These are phyloP conservation scores for Hartigia nigra DNA, from an alignment of 2,888 invertebrate genomes.

Conservation along the genomic window DNA sequence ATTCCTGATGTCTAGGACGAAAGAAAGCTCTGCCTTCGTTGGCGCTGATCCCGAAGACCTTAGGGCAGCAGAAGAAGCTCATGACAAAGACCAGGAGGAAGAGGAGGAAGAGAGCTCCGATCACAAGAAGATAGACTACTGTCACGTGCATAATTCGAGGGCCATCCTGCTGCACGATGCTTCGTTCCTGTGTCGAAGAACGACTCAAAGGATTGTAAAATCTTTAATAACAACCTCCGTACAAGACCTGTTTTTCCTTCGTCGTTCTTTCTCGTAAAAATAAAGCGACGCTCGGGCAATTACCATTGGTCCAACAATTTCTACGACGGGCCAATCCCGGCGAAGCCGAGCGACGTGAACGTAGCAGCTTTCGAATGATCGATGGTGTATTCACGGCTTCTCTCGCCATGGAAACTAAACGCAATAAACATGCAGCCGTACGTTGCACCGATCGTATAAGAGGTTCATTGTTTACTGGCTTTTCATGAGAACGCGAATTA, in stretches of 20 bases:
- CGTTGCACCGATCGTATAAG: not conserved
- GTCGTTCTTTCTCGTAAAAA: not conserved
- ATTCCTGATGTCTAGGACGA: constrained; percentile 23
- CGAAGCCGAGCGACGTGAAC: not conserved
- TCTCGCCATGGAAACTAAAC: not conserved
- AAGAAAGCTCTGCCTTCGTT: constrained; percentile 30
- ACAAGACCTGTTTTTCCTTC: not conserved
- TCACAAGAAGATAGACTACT: constrained; percentile 36
- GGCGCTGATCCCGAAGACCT: constrained; percentile 34
- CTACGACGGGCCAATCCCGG: not conserved
- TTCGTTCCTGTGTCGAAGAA: not conserved
- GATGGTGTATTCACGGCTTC: not conserved
- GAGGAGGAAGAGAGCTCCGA: constrained; percentile 28
- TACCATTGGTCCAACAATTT: not conserved
- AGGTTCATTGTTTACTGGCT: not conserved
- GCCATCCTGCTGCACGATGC: not conserved
- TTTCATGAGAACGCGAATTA: not conserved
- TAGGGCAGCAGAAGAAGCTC: constrained; percentile 31
- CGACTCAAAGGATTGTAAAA: not conserved
- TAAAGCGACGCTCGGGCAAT: not conserved
- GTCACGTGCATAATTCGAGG: constrained; percentile 31
- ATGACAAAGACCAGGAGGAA: constrained; percentile 28
- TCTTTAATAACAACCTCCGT: not conserved
- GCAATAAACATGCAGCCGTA: not conserved
- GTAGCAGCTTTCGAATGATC: not conserved